Conservation (phyloP, 2,888 invertebrate species). For the Tinea trinotella region DNA sequence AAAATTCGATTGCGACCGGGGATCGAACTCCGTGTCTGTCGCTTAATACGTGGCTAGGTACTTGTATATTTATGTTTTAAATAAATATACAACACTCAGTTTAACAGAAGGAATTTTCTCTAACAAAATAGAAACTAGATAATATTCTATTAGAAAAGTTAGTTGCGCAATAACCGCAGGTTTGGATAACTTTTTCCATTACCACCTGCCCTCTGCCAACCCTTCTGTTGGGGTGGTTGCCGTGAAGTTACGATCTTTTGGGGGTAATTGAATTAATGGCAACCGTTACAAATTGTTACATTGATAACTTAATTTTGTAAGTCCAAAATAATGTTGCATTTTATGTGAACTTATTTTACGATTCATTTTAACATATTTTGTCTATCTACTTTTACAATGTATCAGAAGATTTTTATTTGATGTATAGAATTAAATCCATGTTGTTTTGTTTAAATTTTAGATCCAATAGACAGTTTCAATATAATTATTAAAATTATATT, state of each 20-base stretch:
- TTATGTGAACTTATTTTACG: slow-evolving; percentile 1
- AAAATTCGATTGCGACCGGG: too few relatives aligned
- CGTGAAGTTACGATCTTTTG: not conserved
- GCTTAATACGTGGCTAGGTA: too few relatives aligned
- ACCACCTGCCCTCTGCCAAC: slow-evolving; percentile 37
- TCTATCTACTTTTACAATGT: too few relatives aligned
- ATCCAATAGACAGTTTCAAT: too few relatives aligned
- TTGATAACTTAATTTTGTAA: not conserved
- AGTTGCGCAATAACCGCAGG: slow-evolving; percentile 33
- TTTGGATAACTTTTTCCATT: slow-evolving; percentile 39
- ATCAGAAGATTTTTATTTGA: too few relatives aligned
- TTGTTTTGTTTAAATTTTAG: too few relatives aligned
- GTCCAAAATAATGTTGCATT: not conserved
- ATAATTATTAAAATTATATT: too few relatives aligned
- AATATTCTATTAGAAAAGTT: slow-evolving; percentile 38
- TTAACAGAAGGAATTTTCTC: not conserved
- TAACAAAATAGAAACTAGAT: not conserved
- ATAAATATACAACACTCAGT: too few relatives aligned
- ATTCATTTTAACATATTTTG: too few relatives aligned
- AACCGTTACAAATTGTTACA: not conserved
- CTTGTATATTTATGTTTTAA: too few relatives aligned
- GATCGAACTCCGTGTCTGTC: too few relatives aligned
- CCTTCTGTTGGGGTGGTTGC: not conserved
- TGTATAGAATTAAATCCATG: too few relatives aligned
- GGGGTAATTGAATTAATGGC: not conserved